Evolutionary conservation across 2,888 invertebrate genomes (phyloP).

Genomic region (Leptopilina myrica): DNA sequence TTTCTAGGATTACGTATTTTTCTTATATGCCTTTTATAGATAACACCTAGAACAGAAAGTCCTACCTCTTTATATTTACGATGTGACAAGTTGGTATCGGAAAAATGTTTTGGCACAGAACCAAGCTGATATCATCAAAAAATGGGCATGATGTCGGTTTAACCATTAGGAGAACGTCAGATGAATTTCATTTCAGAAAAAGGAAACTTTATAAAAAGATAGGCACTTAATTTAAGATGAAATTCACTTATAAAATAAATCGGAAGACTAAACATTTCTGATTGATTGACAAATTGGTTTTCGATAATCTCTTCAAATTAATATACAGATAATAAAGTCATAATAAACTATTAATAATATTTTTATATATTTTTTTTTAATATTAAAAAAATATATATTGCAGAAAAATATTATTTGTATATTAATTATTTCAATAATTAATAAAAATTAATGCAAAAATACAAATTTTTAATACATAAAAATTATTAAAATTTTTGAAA

Average conservation of each 20-base stretch:
- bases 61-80: conserved; percentile 23
- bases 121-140: conserved; percentile 30
- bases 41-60: conserved; percentile 10
- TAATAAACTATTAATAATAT: too few relatives aligned
- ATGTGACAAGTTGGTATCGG: conserved; percentile 40
- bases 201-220: conserved; percentile 1
- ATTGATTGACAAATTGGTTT: neutral
- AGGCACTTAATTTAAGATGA: neutral
- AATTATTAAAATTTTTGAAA: too few relatives aligned
- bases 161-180: conserved; percentile 20
- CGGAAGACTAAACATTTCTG: neutral
- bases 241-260: neutral
- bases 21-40: neutral
- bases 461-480: too few relatives aligned
- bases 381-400: too few relatives aligned
- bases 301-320: too few relatives aligned
- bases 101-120: conserved; percentile 34
- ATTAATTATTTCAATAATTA: too few relatives aligned
- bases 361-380: too few relatives aligned
- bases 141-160: neutral
- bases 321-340: too few relatives aligned
- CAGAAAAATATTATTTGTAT: too few relatives aligned
- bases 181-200: conserved; percentile 16
- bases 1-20: neutral
- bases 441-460: too few relatives aligned